Base-by-base conservation (phyloP, 2,888 invertebrate species). In the Junonia oenone region DNA sequence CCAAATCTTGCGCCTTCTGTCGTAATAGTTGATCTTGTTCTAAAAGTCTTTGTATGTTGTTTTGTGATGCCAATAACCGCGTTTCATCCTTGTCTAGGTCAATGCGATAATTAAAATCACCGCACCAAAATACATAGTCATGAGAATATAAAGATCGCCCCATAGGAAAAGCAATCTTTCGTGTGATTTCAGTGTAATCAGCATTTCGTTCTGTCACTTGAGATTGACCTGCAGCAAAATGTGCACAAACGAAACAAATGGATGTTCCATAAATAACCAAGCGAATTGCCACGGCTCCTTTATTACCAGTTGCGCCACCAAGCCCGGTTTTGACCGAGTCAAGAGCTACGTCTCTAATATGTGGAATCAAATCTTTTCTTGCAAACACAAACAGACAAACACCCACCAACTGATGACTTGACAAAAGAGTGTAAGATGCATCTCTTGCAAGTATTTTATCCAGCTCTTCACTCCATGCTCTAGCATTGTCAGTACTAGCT, bases 81-180 rank as follows among this genome's bases (percentile, higher is more conserved):
- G 98, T 95, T 76, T 98, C 97, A 5, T 98, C 98, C 75, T 97
- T 97, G 64, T 97, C 95, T 92, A 99, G 93, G 78, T 99, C 98
- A 56, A 99, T 95, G 55, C 99, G 93, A 77, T 99, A 99, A 81
- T 99, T 99, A 81, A 99, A 99, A 88, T 99, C 99, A 0, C 99
- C 99, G 80, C 99, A 98, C 99, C 99, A 99, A 83, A 99, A 99
- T 0, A 99, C 95, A 79, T 98, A 99, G 85, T 99, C 99, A 76
- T 99, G 99, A 1, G 98, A 96, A 78, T 97, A 96, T 5, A 99
- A 87, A 0, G 96, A 95, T 58, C 98, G 92, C 8, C 97, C 98
- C 96, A 97, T 96, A 0, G 97, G 97, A 76, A 97, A 97, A 6
- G 94, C 93, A 55, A 97, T 91, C 91, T 98, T 98, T 67, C 96